Conservation (phyloP, 1,140 invertebrate genomes). For the Sycobia sp. region DNA sequence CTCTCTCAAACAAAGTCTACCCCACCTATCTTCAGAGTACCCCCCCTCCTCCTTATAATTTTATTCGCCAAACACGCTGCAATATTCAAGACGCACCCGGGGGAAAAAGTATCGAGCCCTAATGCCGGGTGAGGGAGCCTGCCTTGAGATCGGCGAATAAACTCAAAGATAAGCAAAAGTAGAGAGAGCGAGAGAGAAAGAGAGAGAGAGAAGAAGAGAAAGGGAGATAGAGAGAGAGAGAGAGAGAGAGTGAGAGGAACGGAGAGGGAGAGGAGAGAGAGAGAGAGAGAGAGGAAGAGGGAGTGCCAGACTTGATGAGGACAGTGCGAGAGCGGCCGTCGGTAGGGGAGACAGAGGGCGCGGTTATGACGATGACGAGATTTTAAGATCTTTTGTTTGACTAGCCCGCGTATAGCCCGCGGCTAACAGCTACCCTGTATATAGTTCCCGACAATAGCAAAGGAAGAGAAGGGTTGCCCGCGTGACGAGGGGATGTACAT, state of each 20-base stretch:
- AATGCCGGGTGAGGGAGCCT: too few relatives aligned
- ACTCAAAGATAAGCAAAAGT: constrained; percentile 30
- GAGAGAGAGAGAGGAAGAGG: too few relatives aligned
- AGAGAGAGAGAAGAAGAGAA: constrained; percentile 18
- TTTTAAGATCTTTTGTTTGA: constrained; percentile 35
- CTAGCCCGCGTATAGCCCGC: constrained; percentile 19
- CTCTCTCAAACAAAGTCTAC: not conserved
- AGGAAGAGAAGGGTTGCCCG: not conserved
- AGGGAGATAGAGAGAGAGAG: not conserved
- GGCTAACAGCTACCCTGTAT: constrained; percentile 13
- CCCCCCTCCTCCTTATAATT: constrained; percentile 7
- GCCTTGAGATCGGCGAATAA: constrained; percentile 29
- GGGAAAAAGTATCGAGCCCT: too few relatives aligned
- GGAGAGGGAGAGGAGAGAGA: too few relatives aligned
- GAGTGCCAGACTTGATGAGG: too few relatives aligned
- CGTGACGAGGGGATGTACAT: too few relatives aligned
- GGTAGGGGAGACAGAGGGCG: too few relatives aligned
- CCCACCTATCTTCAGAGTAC: not conserved
- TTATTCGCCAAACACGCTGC: constrained; percentile 21
- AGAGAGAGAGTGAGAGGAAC: not conserved
- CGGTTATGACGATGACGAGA: constrained; percentile 15
- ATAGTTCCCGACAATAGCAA: not conserved
- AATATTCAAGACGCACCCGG: too few relatives aligned
- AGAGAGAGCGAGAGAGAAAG: constrained; percentile 30
- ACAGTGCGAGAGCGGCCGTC: too few relatives aligned